Base-by-base conservation (phyloP, 1,140 invertebrate genomes). In the Drosophila littoralis region DNA sequence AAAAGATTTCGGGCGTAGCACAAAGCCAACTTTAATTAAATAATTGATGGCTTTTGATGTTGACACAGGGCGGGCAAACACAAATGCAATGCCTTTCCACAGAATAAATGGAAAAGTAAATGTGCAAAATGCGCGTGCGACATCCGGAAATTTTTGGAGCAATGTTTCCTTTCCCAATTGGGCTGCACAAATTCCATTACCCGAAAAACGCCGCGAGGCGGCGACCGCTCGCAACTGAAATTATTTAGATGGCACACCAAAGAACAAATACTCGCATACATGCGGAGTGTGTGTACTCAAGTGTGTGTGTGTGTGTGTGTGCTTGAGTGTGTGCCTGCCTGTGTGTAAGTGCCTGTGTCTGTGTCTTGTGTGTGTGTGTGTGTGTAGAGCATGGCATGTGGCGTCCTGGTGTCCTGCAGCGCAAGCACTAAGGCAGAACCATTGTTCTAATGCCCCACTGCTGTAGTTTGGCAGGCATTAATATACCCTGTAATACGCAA, bases 31-130 rank as follows among this genome's bases (percentile, higher is more conserved):
- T 72, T 89, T 64, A 74, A 88, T 89, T 88, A 80, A 88, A 77
- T 88, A 83, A 89, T 88, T 88, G 77, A 83, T 51, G 58, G 63
- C 71, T 80, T 80, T 86, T 79, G 65, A 67, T 52, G 81, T 77
- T 66, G 70, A 66, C 65, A 63, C 61, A 43, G 46, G 38, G 13
- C 40, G 38, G 38, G 32, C 67, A 59, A 69, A 65, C 46, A 65
- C 46, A 69, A 77, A 75, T 52, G 46, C 38, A 36, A 43, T 57
- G 36, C 52, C 52, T 51, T 13, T 6, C 22, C 32, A n/a, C 32
- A 59, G 33, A 51, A 59, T 17, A 38, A 57, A 57, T 13, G 32
- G 42, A 59, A 71, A 75, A 57, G 35, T 28, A 71, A 71, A 75
- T 65, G 60, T 54, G 50, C n/a, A 43, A 69, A 67, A 72, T 54